These are phyloP conservation scores for Atherinomorus stipes DNA, from an alignment of 2,113 vertebrate genomes.

Conservation along the genomic window DNA sequence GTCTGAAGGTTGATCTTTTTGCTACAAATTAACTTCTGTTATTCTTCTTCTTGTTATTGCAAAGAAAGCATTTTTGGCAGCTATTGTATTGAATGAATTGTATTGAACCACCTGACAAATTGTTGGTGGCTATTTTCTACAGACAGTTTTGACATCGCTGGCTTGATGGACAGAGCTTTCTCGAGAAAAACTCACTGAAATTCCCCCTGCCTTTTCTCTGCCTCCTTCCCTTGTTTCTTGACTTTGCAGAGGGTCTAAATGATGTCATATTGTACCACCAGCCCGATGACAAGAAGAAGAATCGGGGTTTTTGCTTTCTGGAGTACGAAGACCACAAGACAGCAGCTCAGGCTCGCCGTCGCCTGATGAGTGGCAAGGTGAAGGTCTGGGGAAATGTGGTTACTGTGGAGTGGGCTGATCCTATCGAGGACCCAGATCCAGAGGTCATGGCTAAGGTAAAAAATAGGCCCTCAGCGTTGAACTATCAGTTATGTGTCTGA, in stretches of 20 bases:
- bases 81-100: too few species aligned
- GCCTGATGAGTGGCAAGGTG: constrained; percentile 99
- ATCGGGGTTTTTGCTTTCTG: constrained; percentile 98
- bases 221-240: neutral
- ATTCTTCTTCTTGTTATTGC: too few species aligned
- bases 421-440: constrained; percentile 98
- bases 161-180: neutral
- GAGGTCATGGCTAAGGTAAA: constrained; percentile 99
- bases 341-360: constrained; percentile 96
- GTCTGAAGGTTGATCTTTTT: neutral
- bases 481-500: neutral
- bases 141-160: too few species aligned
- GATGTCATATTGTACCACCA: constrained; percentile 99
- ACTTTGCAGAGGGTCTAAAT: constrained; percentile 94
- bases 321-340: constrained; percentile 99
- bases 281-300: constrained; percentile 99
- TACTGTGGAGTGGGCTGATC: constrained; percentile 99
- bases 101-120: too few species aligned
- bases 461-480: neutral
- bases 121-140: too few species aligned
- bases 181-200: neutral
- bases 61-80: too few species aligned
- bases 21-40: too few species aligned
- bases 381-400: constrained; percentile 99
- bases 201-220: neutral